Percentiles rank a stretch among this genome's conserved stretches.
phyloP scores from a whole-genome alignment of 2,113 vertebrate species.

The Cololabis saira region DNA sequence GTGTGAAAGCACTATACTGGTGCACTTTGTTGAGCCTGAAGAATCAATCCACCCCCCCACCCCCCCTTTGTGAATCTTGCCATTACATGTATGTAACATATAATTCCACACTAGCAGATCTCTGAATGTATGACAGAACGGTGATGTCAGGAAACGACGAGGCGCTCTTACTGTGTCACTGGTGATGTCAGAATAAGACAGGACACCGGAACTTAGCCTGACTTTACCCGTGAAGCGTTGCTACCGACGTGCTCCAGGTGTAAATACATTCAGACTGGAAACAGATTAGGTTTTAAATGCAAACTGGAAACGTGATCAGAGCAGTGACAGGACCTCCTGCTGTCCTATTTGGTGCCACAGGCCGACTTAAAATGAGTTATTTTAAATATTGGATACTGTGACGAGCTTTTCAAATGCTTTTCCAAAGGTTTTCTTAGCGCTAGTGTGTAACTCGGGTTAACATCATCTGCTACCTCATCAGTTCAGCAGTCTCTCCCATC shows the following conservation, averaged over 20 bases:
- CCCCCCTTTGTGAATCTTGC: slow-evolving; percentile 9
- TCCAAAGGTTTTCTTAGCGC: slow-evolving; percentile 37
- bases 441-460: slow-evolving; percentile 30
- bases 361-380: neutral
- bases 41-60: slow-evolving; percentile 21
- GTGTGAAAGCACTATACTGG: slow-evolving; percentile 56
- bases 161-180: slow-evolving; percentile 43
- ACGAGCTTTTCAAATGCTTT: slow-evolving; percentile 32
- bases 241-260: too few species aligned
- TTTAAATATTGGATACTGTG: slow-evolving; percentile 2
- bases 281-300: slow-evolving; percentile 4
- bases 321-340: neutral
- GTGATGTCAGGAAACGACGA: slow-evolving; percentile 47
- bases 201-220: neutral
- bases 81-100: slow-evolving; percentile 41
- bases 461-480: slow-evolving; percentile 71
- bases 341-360: slow-evolving; percentile 16
- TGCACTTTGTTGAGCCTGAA: slow-evolving; percentile 59
- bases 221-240: neutral
- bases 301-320: neutral
- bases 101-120: slow-evolving; percentile 33
- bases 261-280: too few species aligned
- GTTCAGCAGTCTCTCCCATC: slow-evolving; percentile 46
- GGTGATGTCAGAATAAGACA: slow-evolving; percentile 22
- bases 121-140: slow-evolving; percentile 47